Percentiles rank a stretch among this genome's conserved stretches.
phyloP scores from a whole-genome alignment of 2,113 vertebrate genomes.

The Rhizomys pruinosus region DNA sequence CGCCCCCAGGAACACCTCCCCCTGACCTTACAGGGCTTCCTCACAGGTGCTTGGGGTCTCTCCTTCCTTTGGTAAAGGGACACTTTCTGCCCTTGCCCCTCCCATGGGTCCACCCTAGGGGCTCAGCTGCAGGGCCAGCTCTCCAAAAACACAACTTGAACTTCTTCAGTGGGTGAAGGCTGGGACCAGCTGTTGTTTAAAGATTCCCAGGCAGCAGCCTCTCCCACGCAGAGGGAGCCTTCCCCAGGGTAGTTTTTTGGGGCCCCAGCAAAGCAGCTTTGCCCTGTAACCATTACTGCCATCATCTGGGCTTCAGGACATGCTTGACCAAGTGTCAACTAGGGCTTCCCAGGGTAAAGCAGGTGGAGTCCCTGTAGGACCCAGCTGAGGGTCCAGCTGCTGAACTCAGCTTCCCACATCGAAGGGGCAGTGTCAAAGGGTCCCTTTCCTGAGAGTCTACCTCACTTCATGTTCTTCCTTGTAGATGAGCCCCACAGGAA shows the following conservation, averaged over 20 bases:
- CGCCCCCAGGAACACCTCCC: rapidly evolving
- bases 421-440: not conserved
- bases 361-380: not conserved
- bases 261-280: not conserved
- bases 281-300: too few relatives aligned
- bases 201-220: not conserved
- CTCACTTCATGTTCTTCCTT: not conserved
- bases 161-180: not conserved
- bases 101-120: not conserved
- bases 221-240: not conserved
- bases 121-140: not conserved
- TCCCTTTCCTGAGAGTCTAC: not conserved
- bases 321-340: not conserved
- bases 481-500: not conserved
- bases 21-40: not conserved
- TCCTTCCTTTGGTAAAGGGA: not conserved
- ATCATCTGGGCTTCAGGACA: not conserved
- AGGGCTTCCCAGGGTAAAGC: rapidly evolving
- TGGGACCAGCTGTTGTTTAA: not conserved
- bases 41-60: too few relatives aligned
- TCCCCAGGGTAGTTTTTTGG: rapidly evolving
- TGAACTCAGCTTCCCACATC: rapidly evolving
- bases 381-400: not conserved
- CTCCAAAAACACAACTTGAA: not conserved
- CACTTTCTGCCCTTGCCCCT: not conserved